Base-by-base conservation (phyloP, 1,140 invertebrate genomes). In the Micrasema longulum region DNA sequence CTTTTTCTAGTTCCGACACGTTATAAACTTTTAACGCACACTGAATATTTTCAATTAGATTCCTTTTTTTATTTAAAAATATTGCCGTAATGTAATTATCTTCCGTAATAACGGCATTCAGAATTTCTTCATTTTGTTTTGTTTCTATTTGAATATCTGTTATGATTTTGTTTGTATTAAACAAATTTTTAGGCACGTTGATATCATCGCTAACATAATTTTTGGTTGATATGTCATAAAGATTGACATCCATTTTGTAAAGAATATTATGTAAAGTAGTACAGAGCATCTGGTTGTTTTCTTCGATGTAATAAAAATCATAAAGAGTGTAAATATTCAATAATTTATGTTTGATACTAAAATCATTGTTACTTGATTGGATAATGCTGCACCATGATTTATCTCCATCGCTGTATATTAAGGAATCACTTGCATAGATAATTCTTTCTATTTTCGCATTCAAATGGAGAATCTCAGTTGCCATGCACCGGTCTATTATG, bases 391-490 rank as follows among this genome's bases (percentile, higher is more conserved):
- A 16, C 50, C 66, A 69, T 23, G 57, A 12, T 35, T 55, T 43
- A 6, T 57, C n/a, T 55, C 22, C 41, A 57, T 69, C 52, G 2
- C 50, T 57, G 26, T 69, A 69, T 9, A 69, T 2, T 2, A 69
- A n/a, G 14, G 50, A 55, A 26, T 69, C 23, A 26, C 43, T 38
- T 12, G 43, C 26, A 47, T 22, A 45, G 16, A n/a, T 57, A 14
- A 55, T 69, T 31, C 43, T 55, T 43, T 69, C 52, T 36, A 69
- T 43, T 6, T 50, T 20, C 14, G 66, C 41, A 35, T 69, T 69
- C n/a, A 69, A 47, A 69, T 69, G 66, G 22, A 69, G 43, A 36
- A 38, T 14, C 31, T 69, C 53, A 20, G 48, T 57, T 36, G 22
- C 36, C 11, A 69, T 22, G 16, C 16, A 26, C 45, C 26, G 48